Base-by-base conservation (phyloP, 2,113 vertebrate species). In the Apistogramma diplotaenia region DNA sequence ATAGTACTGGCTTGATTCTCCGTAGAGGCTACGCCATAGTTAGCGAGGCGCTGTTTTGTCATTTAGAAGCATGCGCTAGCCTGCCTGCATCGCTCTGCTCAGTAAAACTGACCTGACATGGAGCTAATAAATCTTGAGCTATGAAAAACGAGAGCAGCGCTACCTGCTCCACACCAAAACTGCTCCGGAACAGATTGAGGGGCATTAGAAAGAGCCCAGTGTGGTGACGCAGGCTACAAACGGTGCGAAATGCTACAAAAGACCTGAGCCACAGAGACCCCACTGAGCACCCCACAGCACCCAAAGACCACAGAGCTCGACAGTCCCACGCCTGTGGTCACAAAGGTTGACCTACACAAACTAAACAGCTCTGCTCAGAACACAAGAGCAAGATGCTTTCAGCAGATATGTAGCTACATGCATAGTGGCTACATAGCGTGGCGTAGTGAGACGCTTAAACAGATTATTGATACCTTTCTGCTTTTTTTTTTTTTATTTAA, bases 301-400 rank as follows among this genome's bases (percentile, higher is more conserved):
- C 46, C 40, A 43, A 43, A 43, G 5, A 49, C 6, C 16, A 43
- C 12, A 15, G 13, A 1, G 40, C 40, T 13, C 12, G 4, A 16
- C 15, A 16, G 4, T 43, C 12, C 40, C 40, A 49, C 3, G 0
- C 16, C 19, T 70, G n/a, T 70, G 62, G 27, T 70, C 25, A 4
- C 9, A 5, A 70, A 46, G 25, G 10, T 4, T 25, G 62, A 29
- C 2, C 49, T 9, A 3, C 40, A 0, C 0, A n/a, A 70, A 70
- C 12, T 49, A 70, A 70, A 35, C 3, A 9, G 29, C 27, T 13
- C 27, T 33, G 1, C 60, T 43, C 33, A 53, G 35, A 61, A 51
- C 3, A 15, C 12, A 19, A 74, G 8, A 46, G 43, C 16, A 49
- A 49, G 5, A 49, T 49, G 46, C 43, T 16, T 46, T 2, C 4